Evolutionary conservation across 2,888 invertebrate species (phyloP).

Genomic region (Platypus cylindrus): DNA sequence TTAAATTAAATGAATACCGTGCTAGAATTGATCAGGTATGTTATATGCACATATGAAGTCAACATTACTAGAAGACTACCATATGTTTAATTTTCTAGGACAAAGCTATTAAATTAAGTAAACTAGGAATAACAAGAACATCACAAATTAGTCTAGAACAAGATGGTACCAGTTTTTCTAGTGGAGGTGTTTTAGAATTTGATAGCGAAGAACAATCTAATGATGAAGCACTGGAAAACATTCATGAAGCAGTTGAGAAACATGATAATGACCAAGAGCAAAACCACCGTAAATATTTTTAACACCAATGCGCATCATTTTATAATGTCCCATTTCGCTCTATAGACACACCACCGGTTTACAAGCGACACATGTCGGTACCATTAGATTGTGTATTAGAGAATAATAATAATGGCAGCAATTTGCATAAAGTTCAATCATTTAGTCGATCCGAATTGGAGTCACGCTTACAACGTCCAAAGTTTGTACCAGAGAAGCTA

Average conservation of each 20-base stretch:
- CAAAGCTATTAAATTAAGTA: conserved; percentile 28
- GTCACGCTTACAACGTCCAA: conserved; percentile 52
- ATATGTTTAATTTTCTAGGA: conserved; percentile 8
- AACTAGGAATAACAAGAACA: conserved; percentile 33
- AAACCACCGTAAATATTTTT: not conserved
- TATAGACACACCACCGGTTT: conserved; percentile 20
- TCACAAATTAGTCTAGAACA: conserved; percentile 34
- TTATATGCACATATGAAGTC: too few relatives aligned
- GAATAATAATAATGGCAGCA: conserved; percentile 44
- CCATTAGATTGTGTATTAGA: conserved; percentile 35
- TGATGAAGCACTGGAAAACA: conserved; percentile 1
- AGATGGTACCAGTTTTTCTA: conserved; percentile 19
- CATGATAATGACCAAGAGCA: conserved; percentile 12
- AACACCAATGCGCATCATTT: too few relatives aligned
- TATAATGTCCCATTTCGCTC: too few relatives aligned
- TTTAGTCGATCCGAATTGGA: conserved; percentile 64
- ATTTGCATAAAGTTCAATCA: conserved; percentile 73
- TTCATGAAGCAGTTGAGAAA: not conserved
- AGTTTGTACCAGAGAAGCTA: conserved; percentile 73
- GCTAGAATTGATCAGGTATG: conserved; percentile 26
- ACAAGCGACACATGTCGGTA: conserved; percentile 32
- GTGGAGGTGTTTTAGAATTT: conserved; percentile 15
- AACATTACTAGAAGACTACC: not conserved
- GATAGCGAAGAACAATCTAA: not conserved
- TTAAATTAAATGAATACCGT: conserved; percentile 33